phyloP scores from a whole-genome alignment of 2,113 vertebrate genomes.

The Pampusana beccarii region DNA sequence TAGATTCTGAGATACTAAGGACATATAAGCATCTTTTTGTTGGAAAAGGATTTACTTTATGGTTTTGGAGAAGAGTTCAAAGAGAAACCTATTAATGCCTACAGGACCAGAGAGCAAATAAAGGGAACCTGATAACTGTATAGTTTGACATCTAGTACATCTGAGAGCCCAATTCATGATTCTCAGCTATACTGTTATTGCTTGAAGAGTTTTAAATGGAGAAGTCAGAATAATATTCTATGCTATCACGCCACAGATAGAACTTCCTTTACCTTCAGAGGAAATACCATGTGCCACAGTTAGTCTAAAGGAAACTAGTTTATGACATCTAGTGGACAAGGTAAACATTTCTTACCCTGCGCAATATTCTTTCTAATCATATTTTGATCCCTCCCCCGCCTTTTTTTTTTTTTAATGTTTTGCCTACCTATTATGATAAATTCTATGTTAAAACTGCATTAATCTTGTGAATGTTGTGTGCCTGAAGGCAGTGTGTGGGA shows the following conservation, averaged over 20 bases:
- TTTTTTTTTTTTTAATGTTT: background rate
- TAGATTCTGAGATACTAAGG: background rate
- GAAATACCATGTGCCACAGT: background rate
- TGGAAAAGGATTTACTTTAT: background rate
- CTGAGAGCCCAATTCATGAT: background rate
- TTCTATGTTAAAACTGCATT: background rate
- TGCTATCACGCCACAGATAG: background rate
- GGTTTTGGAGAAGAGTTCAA: background rate
- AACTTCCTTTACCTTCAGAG: background rate
- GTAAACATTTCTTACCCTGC: background rate
- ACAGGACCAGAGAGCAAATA: background rate
- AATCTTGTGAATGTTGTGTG: background rate
- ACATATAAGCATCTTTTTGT: background rate
- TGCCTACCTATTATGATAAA: background rate
- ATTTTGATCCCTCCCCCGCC: fast-evolving
- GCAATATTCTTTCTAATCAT: background rate
- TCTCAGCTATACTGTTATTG: background rate
- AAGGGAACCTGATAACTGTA: background rate
- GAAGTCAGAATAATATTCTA: background rate
- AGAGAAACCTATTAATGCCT: background rate
- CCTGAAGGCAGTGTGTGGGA: background rate
- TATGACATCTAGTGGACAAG: conserved; percentile 52
- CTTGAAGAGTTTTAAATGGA: background rate
- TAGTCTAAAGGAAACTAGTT: background rate
- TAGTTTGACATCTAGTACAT: background rate